phyloP scores from a whole-genome alignment of 2,888 invertebrate species.

The Sarcophaga rosellei region DNA sequence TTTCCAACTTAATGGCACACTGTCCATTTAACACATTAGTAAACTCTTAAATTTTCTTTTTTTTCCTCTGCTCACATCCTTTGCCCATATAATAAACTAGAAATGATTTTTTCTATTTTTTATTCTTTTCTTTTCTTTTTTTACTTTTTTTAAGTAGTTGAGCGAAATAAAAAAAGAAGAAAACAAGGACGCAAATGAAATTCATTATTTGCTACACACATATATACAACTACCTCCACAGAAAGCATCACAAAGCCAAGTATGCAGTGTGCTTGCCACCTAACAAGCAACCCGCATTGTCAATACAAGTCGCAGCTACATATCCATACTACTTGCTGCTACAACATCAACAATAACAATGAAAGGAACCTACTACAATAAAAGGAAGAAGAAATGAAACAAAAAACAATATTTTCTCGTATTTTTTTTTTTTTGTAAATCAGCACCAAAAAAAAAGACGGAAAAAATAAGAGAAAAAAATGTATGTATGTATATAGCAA shows the following conservation, averaged over 20 bases:
- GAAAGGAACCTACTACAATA: conserved; percentile 5
- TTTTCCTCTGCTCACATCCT: not conserved
- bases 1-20: conserved; percentile 65
- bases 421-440: conserved; percentile 12
- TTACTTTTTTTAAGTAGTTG: conserved; percentile 1
- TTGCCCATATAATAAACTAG: conserved; percentile 29
- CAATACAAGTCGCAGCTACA: conserved; percentile 40
- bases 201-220: conserved; percentile 55
- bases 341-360: conserved; percentile 29
- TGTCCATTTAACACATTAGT: conserved; percentile 68
- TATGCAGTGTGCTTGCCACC: conserved; percentile 14
- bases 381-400: conserved; percentile 26
- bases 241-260: not conserved
- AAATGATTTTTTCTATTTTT: not conserved
- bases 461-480: conserved; percentile 15
- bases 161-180: conserved; percentile 12
- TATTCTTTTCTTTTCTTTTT: not conserved
- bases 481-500: conserved; percentile 49
- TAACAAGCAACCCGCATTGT: conserved; percentile 70
- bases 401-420: conserved; percentile 14
- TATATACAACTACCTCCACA: not conserved
- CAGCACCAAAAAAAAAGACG: conserved; percentile 39
- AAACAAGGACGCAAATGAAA: conserved; percentile 63
- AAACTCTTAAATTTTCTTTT: conserved; percentile 42
- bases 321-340: conserved; percentile 15